phyloP scores from a whole-genome alignment of 2,113 vertebrate species.

The Australoheros scitulus region DNA sequence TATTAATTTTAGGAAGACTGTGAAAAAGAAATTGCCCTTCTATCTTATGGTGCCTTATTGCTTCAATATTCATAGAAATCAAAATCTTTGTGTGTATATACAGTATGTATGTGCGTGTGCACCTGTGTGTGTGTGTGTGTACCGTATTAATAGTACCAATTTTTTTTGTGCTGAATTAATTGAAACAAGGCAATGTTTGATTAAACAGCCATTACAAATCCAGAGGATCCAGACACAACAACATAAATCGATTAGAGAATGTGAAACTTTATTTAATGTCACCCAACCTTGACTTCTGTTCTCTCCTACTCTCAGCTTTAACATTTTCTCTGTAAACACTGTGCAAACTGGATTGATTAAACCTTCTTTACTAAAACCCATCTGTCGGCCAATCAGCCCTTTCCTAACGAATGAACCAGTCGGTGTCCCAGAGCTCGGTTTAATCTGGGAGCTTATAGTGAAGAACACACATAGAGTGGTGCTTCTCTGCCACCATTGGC shows the following conservation, averaged over 20 bases:
- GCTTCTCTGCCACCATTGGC: conserved; percentile 7
- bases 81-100: not conserved
- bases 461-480: conserved; percentile 32
- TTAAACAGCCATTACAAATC: not conserved
- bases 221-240: conserved; percentile 31
- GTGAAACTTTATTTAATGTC: conserved; percentile 55
- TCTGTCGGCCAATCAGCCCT: conserved; percentile 56
- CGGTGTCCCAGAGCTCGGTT: conserved; percentile 48
- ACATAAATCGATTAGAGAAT: conserved; percentile 61
- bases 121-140: not conserved
- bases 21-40: not conserved
- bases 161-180: conserved; percentile 33
- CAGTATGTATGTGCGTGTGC: not conserved
- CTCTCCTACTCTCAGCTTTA: conserved; percentile 6
- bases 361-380: conserved; percentile 42
- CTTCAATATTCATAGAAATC: not conserved
- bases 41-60: not conserved
- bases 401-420: conserved; percentile 36
- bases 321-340: conserved; percentile 32
- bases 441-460: conserved; percentile 59
- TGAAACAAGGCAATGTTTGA: conserved; percentile 37
- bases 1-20: not conserved
- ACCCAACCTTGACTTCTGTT: conserved; percentile 1
- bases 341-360: conserved; percentile 56
- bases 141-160: not conserved